These are phyloP conservation scores for Aphaenogaster floridana DNA, from an alignment of 1,140 invertebrate species.

Conservation along the genomic window DNA sequence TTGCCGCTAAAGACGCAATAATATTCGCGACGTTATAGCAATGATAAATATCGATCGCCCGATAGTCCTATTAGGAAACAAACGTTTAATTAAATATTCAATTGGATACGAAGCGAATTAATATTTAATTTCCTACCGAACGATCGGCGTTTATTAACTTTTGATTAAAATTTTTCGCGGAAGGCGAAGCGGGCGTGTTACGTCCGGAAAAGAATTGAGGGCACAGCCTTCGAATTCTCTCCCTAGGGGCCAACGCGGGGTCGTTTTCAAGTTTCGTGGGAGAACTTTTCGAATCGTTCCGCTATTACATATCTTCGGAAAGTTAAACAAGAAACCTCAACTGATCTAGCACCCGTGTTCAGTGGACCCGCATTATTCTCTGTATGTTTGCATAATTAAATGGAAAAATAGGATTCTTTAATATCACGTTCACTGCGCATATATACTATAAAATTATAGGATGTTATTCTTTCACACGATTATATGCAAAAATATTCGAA, in stretches of 20 bases:
- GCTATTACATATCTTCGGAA: conserved; percentile 38
- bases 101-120: conserved; percentile 17
- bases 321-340: conserved; percentile 27
- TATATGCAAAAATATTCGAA: conserved; percentile 6
- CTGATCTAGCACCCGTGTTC: conserved; percentile 8
- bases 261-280: conserved; percentile 31
- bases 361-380: conserved; percentile 28
- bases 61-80: conserved; percentile 26
- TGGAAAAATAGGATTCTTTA: background rate
- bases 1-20: conserved; percentile 8
- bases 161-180: conserved; percentile 41
- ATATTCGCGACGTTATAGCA: background rate
- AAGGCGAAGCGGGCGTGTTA: conserved; percentile 21
- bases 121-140: conserved; percentile 35
- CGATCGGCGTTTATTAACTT: conserved; percentile 33
- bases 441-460: background rate
- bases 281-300: conserved; percentile 47
- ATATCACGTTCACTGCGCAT: conserved; percentile 2
- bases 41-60: conserved; percentile 38
- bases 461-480: conserved; percentile 9
- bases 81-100: conserved; percentile 56
- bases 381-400: conserved; percentile 19
- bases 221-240: conserved; percentile 19
- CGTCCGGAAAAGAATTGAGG: conserved; percentile 11
- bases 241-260: background rate